Conservation (phyloP, 2,888 invertebrate species). For the Tortrix viridana region DNA sequence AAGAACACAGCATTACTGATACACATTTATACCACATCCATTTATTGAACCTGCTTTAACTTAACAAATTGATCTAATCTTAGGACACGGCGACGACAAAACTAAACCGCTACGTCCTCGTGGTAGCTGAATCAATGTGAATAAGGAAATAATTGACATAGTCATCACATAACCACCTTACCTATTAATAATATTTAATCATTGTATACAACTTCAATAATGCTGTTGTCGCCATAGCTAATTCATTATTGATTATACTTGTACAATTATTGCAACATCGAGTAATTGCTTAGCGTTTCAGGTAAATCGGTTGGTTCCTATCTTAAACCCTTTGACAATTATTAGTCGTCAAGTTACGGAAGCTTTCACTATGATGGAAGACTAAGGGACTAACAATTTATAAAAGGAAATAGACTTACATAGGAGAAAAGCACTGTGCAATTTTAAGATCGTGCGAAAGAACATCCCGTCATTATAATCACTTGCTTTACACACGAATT, state of each 20-base stretch:
- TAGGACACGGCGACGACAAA: conserved; percentile 55
- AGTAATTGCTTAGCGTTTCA: conserved; percentile 35
- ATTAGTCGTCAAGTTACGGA: conserved; percentile 64
- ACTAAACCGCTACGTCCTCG: conserved; percentile 43
- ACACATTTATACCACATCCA: conserved; percentile 80
- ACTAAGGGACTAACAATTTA: conserved; percentile 68
- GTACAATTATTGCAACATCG: conserved; percentile 34
- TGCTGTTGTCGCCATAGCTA: conserved; percentile 32
- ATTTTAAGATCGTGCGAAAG: conserved; percentile 65
- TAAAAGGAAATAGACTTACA: conserved; percentile 49
- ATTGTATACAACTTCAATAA: conserved; percentile 33
- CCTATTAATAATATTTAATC: conserved; percentile 37
- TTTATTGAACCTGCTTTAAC: conserved; percentile 66
- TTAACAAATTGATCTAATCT: conserved; percentile 65
- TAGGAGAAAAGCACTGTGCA: conserved; percentile 67
- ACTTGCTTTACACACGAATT: conserved; percentile 66
- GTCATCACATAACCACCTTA: conserved; percentile 73
- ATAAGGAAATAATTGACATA: conserved; percentile 83
- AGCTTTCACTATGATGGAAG: conserved; percentile 78
- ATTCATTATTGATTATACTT: conserved; percentile 27
- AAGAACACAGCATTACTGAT: conserved; percentile 76
- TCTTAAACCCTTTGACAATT: conserved; percentile 64
- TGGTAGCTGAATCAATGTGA: conserved; percentile 64
- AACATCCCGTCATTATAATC: conserved; percentile 61
- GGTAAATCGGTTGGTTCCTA: conserved; percentile 58